Conservation (phyloP, 2,113 vertebrate species). For the Sapayoa aenigma region DNA sequence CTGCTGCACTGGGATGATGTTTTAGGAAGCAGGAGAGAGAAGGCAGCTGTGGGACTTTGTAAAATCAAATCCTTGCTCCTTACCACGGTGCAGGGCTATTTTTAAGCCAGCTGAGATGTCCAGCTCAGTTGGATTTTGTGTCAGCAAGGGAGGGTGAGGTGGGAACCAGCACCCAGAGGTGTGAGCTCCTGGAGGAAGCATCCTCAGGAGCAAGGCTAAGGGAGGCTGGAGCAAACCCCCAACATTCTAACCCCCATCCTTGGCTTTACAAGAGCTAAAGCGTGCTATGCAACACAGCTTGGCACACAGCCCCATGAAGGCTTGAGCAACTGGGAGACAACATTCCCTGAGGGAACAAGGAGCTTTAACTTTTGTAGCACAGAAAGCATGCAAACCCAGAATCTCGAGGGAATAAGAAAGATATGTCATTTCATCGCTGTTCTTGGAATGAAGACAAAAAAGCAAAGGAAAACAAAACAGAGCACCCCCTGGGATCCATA, state of each 20-base stretch:
- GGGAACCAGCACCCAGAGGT: neutral
- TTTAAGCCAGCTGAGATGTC: neutral
- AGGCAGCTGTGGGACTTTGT: neutral
- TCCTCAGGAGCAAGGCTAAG: neutral
- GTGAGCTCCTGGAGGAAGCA: neutral
- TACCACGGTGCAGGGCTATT: accelerated
- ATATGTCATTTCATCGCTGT: constrained; percentile 1
- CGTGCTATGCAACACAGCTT: neutral
- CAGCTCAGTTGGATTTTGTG: neutral
- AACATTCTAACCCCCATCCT: neutral
- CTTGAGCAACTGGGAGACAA: constrained; percentile 40
- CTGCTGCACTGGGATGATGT: accelerated
- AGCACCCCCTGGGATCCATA: constrained; percentile 25
- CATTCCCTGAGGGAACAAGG: neutral
- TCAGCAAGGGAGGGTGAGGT: accelerated
- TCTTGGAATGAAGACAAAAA: constrained; percentile 35
- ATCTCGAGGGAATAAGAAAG: constrained; percentile 27
- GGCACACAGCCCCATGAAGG: neutral
- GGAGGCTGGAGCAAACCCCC: neutral
- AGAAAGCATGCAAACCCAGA: neutral
- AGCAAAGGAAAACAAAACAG: constrained; percentile 51
- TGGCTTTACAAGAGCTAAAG: neutral
- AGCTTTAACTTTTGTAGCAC: constrained; percentile 22
- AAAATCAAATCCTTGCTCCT: neutral
- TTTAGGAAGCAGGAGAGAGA: neutral